Evolutionary conservation across 1,140 invertebrate species (phyloP).

Genomic region (Temnothorax curvispinosus): DNA sequence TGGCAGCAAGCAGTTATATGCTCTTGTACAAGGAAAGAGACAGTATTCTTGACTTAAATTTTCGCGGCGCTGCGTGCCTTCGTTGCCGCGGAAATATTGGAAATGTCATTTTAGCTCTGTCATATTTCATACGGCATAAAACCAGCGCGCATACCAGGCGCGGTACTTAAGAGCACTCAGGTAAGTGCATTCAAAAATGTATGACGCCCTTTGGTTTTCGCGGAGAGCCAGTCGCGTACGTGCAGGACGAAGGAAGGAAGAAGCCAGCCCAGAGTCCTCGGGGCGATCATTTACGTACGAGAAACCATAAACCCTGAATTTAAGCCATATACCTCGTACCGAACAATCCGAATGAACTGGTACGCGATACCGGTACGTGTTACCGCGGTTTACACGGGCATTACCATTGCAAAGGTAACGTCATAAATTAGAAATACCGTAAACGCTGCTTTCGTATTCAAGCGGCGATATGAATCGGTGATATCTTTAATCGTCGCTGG

Average conservation of each 20-base stretch:
- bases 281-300: conserved; percentile 63
- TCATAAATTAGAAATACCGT: conserved; percentile 77
- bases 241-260: conserved; percentile 21
- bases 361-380: conserved; percentile 68
- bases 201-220: conserved; percentile 62
- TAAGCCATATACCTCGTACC: conserved; percentile 61
- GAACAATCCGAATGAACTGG: conserved; percentile 70
- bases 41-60: conserved; percentile 64
- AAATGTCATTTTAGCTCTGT: conserved; percentile 54
- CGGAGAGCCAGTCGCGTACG: conserved; percentile 17
- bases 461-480: conserved; percentile 73
- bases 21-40: conserved; percentile 22
- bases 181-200: conserved; percentile 74
- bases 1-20: background rate
- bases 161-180: conserved; percentile 69
- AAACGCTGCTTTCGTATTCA: conserved; percentile 69
- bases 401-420: conserved; percentile 76
- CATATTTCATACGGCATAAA: conserved; percentile 68
- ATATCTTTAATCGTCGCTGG: conserved; percentile 74
- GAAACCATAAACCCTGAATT: conserved; percentile 72
- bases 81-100: conserved; percentile 64
- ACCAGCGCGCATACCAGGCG: conserved; percentile 52
- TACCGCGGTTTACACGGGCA: conserved; percentile 72
- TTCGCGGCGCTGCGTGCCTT: conserved; percentile 35
- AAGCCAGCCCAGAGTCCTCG: conserved; percentile 16